These are phyloP conservation scores for Caloenas nicobarica DNA, from an alignment of 2,113 vertebrate species.

Conservation along the genomic window DNA sequence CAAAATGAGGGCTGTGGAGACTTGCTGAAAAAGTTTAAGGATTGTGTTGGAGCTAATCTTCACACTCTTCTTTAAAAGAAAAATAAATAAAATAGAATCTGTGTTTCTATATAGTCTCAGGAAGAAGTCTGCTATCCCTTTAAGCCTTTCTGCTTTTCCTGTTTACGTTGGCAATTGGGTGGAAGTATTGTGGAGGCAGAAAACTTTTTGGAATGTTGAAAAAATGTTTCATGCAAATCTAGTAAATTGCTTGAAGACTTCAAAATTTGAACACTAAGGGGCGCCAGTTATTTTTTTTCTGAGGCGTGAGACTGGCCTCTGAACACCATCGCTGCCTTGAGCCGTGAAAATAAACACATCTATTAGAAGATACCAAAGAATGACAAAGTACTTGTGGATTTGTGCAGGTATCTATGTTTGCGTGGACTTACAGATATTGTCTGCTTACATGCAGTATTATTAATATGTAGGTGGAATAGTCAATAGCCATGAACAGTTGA, in stretches of 20 bases:
- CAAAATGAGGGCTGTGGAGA: not conserved
- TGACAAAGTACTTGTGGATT: not conserved
- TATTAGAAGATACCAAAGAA: not conserved
- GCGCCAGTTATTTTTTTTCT: constrained; percentile 78
- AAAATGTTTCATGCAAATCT: constrained; percentile 70
- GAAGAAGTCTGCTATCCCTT: constrained; percentile 58
- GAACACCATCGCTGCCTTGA: not conserved
- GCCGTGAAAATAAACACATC: not conserved
- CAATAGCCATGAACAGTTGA: not conserved
- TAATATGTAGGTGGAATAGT: not conserved
- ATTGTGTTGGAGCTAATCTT: not conserved
- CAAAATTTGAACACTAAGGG: constrained; percentile 79
- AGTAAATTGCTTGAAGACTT: constrained; percentile 62
- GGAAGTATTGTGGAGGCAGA: constrained; percentile 76
- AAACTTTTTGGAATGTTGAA: constrained; percentile 84
- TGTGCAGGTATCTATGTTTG: not conserved
- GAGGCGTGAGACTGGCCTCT: not conserved
- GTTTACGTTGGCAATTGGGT: constrained; percentile 73
- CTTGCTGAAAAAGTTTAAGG: not conserved
- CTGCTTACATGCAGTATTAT: not conserved
- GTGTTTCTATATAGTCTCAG: not conserved
- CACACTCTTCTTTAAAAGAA: not conserved
- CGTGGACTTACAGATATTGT: not conserved
- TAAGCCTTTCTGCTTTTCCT: constrained; percentile 73
- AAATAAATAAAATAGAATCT: not conserved